A percentile compares a stretch with the other conserved stretches of the same genome.
These are phyloP conservation scores for Amaurobius ferox DNA, from an alignment of 2,888 invertebrate species.

Conservation along the genomic window DNA sequence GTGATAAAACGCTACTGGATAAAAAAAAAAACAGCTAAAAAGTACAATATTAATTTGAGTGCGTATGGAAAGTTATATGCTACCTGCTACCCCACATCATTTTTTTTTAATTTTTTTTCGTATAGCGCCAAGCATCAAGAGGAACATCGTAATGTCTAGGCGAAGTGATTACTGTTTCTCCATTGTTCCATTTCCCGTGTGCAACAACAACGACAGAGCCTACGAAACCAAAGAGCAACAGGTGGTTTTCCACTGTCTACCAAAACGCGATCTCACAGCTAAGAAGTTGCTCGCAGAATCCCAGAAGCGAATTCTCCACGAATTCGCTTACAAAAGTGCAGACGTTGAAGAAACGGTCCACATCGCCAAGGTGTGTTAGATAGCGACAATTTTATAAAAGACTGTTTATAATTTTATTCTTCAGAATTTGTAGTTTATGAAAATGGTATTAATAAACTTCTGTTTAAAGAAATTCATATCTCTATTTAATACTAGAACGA, in stretches of 20 bases:
- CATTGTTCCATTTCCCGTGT: conserved; percentile 42
- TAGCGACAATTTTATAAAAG: background rate
- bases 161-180: conserved; percentile 67
- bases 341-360: conserved; percentile 32
- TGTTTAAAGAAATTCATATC: no score
- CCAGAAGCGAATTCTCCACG: conserved; percentile 44
- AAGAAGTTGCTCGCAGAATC: conserved; percentile 55
- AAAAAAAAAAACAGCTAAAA: no score
- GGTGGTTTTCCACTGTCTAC: conserved; percentile 71
- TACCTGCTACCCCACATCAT: no score
- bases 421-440: no score
- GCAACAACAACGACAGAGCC: conserved; percentile 2
- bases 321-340: conserved; percentile 66
- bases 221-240: background rate
- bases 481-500: no score
- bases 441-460: no score
- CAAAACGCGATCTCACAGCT: conserved; percentile 34
- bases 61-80: no score
- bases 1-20: no score
- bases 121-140: conserved; percentile 17
- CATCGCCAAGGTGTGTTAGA: conserved; percentile 17
- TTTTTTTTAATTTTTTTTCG: background rate
- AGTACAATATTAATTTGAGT: background rate
- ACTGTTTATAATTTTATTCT: conserved; percentile 3
- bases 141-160: conserved; percentile 24